A percentile compares a stretch with the other conserved stretches of the same genome.
These are phyloP conservation scores for Agapornis roseicollis DNA, from an alignment of 2,113 vertebrate genomes.

Conservation along the genomic window DNA sequence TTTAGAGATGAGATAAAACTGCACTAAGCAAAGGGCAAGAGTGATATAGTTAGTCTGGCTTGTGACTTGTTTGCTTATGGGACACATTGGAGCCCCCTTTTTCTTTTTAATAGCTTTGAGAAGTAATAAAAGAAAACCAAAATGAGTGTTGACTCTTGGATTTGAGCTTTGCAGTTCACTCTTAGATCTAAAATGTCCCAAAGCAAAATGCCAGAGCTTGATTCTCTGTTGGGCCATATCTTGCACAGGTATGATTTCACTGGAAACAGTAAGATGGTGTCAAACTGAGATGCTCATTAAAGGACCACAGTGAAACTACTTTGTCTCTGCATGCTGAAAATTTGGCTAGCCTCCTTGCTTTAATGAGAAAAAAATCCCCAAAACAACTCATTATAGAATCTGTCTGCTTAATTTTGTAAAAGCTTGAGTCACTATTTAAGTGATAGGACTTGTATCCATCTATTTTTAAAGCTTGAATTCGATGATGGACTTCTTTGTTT, in stretches of 20 bases:
- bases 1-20: slow-evolving; percentile 58
- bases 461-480: neutral
- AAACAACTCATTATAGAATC: neutral
- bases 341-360: neutral
- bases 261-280: neutral
- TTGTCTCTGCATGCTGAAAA: neutral
- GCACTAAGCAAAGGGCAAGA: slow-evolving; percentile 29
- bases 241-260: neutral
- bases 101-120: neutral
- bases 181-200: neutral
- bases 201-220: neutral
- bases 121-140: neutral
- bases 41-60: slow-evolving; percentile 36
- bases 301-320: neutral
- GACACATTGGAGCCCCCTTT: neutral
- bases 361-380: neutral
- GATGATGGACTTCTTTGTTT: neutral
- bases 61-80: slow-evolving; percentile 11
- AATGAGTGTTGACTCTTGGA: neutral
- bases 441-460: neutral
- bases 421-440: neutral
- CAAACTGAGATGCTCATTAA: neutral
- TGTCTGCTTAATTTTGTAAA: neutral
- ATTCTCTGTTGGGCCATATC: neutral
- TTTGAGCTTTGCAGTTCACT: neutral